Evolutionary conservation across 2,888 invertebrate genomes (phyloP).

Genomic region (Eristalis tenax): DNA sequence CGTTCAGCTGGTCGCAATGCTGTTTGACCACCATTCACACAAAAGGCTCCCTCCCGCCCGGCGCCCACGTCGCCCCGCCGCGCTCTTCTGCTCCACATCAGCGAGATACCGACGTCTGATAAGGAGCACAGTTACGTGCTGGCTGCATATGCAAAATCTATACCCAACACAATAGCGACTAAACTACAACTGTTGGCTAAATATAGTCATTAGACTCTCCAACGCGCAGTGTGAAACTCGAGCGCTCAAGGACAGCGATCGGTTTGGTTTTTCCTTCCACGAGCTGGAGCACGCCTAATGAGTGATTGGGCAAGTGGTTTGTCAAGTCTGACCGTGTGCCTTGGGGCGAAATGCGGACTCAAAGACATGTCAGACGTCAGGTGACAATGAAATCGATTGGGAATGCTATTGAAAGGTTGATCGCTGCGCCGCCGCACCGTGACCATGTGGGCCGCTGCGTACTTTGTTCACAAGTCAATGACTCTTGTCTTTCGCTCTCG

Average conservation of each 20-base stretch:
- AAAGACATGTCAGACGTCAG: constrained; percentile 27
- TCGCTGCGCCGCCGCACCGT: background rate
- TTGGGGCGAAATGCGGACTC: constrained; percentile 19
- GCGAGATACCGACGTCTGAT: constrained; percentile 33
- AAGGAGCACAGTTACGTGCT: constrained; percentile 12
- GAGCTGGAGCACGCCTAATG: constrained; percentile 21
- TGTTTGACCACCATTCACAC: constrained; percentile 37
- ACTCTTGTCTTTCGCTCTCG: background rate
- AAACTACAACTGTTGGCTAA: constrained; percentile 3
- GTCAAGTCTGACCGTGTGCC: background rate
- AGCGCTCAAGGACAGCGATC: constrained; percentile 36
- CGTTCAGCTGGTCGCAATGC: constrained; percentile 58
- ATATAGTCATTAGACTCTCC: constrained; percentile 23
- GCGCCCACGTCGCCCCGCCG: background rate
- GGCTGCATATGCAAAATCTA: constrained; percentile 23
- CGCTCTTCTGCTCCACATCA: constrained; percentile 35
- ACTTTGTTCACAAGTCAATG: constrained; percentile 23
- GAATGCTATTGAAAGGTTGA: constrained; percentile 4
- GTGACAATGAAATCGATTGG: constrained; percentile 38
- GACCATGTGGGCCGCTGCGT: background rate
- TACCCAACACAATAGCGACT: constrained; percentile 19
- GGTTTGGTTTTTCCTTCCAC: constrained; percentile 13
- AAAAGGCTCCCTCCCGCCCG: background rate
- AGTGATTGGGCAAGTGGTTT: constrained; percentile 17
- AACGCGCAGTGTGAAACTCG: background rate